Evolutionary conservation across 2,113 vertebrate genomes (phyloP), one percentile per base, ranked within the genome.

Genomic region (Colistium nudipinnis): DNA sequence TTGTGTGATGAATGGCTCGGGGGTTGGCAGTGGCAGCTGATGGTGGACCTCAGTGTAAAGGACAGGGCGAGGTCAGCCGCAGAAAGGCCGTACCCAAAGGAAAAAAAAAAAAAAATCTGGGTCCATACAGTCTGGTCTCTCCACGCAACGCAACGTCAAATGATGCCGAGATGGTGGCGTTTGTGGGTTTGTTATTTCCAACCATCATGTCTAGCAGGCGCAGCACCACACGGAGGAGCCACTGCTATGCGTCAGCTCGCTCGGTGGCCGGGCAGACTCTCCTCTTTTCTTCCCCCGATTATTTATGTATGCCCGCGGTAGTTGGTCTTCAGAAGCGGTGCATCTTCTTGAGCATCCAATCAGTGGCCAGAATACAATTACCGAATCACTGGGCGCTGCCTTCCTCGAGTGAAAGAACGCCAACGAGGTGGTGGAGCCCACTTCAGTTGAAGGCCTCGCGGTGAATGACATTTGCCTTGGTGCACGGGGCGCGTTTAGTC

Each of bases 181-280:
- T 36, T 60, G n/a, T n/a, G n/a, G n/a, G n/a, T 39, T 63, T 54
- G 4, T 13, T 12, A 5, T 51, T 35, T 52, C 53, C 9, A n/a
- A 7, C 22, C 13, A 4, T 11, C 25, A 10, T 74, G 67, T 22
- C 44, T 44, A 53, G 20, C 30, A 6, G 36, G 28, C 4, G 20
- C 6, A 19, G 52, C 47, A 35, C 86, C 87, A 86, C 82, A 72
- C 72, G 84, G 86, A 81, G 87, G 84, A 76, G 86, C 81, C 82
- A 84, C 56, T 43, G 78, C 54, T 74, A 19, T 75, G 47, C 57
- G 62, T 52, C 11, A 25, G 7, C 30, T 79, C 28, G 44, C n/a
- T 16, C 38, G 9, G 62, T 33, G 27, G 57, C 14, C 11, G 22
- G 17, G 20, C 10, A 62, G 55, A 17, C 28, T 7, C 47, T 20